Evolutionary conservation across 2,113 vertebrate genomes (phyloP).

Genomic region (Lamprologus lemairii): DNA sequence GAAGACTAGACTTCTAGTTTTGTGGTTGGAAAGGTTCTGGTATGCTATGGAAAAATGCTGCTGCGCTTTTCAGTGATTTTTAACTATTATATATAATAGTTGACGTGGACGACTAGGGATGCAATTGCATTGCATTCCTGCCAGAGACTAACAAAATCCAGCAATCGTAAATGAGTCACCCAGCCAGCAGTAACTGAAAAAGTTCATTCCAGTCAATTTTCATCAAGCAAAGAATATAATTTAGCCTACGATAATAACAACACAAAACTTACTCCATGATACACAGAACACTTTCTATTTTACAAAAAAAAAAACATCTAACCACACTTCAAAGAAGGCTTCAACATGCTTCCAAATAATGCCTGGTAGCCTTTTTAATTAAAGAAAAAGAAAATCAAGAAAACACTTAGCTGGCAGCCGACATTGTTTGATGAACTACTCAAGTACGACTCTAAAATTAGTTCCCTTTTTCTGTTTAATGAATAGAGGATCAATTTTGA

Average conservation of each 20-base stretch:
- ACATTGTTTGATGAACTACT: neutral
- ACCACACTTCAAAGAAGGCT: neutral
- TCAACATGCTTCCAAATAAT: neutral
- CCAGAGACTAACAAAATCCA: neutral
- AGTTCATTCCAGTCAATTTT: neutral
- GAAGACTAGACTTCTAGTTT: neutral
- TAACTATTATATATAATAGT: neutral
- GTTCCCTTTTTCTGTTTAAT: neutral
- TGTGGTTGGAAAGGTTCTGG: neutral
- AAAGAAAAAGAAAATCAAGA: neutral
- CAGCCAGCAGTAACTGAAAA: neutral
- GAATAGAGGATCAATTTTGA: neutral
- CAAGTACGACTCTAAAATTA: neutral
- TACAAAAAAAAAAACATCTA: neutral
- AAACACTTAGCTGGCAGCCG: neutral
- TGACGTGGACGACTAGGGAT: neutral
- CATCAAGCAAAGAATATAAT: neutral
- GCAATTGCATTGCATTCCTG: neutral
- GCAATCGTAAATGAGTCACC: neutral
- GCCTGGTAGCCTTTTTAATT: neutral
- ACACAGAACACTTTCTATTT: neutral
- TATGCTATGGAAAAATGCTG: neutral
- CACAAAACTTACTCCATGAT: neutral
- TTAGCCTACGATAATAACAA: neutral
- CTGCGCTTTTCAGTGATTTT: neutral